These are phyloP conservation scores for Clytia hemisphaerica DNA, from an alignment of 30 jellyfish, hydroid and myxozoan genomes.

Conservation along the genomic window DNA sequence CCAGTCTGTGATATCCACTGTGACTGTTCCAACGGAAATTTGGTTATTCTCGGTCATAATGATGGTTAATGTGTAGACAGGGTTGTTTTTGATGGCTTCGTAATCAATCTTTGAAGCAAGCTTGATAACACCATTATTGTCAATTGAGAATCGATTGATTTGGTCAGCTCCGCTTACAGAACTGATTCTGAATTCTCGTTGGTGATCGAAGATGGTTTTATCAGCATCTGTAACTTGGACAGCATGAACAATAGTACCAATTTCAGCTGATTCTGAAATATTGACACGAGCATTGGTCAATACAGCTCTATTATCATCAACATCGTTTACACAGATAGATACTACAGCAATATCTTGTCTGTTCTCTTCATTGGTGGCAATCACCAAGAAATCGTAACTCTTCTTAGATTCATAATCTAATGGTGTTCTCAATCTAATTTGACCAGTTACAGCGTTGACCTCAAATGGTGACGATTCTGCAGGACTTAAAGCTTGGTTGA, in stretches of 20 bases:
- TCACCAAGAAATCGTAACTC: slow-evolving; percentile 36
- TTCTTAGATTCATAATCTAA: slow-evolving; percentile 51
- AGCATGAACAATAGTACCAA: slow-evolving; percentile 32
- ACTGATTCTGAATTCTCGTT: slow-evolving; percentile 1
- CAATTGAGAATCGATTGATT: slow-evolving; percentile 16
- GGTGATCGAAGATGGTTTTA: slow-evolving; percentile 20
- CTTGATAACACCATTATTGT: slow-evolving; percentile 21
- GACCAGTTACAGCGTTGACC: slow-evolving; percentile 36
- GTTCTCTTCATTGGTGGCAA: slow-evolving; percentile 40
- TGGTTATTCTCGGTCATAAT: slow-evolving; percentile 19
- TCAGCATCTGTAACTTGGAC: slow-evolving; percentile 34
- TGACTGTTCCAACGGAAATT: slow-evolving; percentile 16
- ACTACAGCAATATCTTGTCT: slow-evolving; percentile 35
- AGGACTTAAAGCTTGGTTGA: slow-evolving; percentile 22
- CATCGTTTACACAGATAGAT: slow-evolving; percentile 39
- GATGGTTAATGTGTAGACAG: slow-evolving; percentile 13
- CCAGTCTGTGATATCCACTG: slow-evolving; percentile 45
- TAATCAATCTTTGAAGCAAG: slow-evolving; percentile 11
- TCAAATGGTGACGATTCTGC: slow-evolving; percentile 34
- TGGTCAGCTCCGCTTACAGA: slow-evolving; percentile 21
- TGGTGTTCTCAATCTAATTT: slow-evolving; percentile 19
- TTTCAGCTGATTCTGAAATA: slow-evolving; percentile 26
- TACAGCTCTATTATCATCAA: slow-evolving; percentile 43
- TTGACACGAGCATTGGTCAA: slow-evolving; percentile 3
- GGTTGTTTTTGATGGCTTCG: slow-evolving; percentile 13